Conservation (phyloP, 2,113 vertebrate species). For the Saccopteryx bilineata region DNA sequence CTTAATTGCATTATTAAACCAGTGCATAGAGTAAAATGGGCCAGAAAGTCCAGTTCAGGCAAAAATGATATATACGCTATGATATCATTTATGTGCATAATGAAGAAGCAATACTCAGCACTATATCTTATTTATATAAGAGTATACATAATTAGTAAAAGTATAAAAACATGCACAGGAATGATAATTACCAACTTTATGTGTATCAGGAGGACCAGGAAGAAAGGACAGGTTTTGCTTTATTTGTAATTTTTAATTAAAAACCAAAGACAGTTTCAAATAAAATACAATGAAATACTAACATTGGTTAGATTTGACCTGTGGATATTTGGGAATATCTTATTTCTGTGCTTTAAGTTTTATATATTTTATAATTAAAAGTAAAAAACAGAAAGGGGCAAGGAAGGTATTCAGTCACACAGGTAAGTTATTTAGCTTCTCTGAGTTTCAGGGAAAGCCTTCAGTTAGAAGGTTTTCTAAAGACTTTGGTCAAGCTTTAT, state of each 20-base stretch:
- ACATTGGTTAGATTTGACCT: not conserved
- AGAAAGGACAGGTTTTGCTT: not conserved
- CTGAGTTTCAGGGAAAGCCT: not conserved
- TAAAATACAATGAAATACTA: not conserved
- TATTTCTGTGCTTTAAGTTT: not conserved
- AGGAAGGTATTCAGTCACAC: not conserved
- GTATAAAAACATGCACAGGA: not conserved
- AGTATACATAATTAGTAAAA: not conserved
- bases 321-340: not conserved
- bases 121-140: not conserved
- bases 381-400: not conserved
- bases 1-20: constrained; percentile 23
- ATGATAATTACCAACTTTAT: not conserved
- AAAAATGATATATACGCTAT: not conserved
- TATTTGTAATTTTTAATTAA: not conserved
- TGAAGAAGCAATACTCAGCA: not conserved
- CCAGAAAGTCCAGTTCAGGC: not conserved
- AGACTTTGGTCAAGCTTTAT: not conserved
- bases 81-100: not conserved
- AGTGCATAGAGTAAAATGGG: not conserved
- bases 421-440: not conserved
- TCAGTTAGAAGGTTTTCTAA: not conserved
- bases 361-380: constrained; percentile 30
- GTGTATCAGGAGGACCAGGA: not conserved
- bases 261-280: not conserved